Conservation (phyloP, 2,888 invertebrate species). For the Acronicta alni region DNA sequence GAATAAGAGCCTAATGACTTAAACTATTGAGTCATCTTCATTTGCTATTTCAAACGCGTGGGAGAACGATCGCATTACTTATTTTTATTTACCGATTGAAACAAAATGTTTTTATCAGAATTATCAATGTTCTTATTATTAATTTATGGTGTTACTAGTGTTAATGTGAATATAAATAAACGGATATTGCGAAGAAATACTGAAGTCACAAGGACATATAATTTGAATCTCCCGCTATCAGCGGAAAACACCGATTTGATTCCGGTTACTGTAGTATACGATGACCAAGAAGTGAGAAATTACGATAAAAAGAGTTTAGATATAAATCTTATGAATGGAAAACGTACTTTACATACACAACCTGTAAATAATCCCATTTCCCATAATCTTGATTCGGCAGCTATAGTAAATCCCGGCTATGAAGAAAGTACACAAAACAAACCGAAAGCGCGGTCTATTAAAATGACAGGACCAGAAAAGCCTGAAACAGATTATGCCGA, state of each 20-base stretch:
- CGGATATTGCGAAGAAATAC: conserved; percentile 25
- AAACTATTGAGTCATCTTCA: conserved; percentile 74
- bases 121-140: conserved; percentile 39
- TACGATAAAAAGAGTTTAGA: conserved; percentile 13
- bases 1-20: conserved; percentile 66
- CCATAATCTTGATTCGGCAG: neutral
- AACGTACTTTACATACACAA: conserved; percentile 13
- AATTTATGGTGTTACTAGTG: conserved; percentile 53
- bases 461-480: conserved; percentile 7
- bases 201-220: conserved; percentile 34
- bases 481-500: conserved; percentile 8
- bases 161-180: conserved; percentile 44
- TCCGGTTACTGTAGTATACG: conserved; percentile 54
- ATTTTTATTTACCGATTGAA: conserved; percentile 38
- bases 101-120: conserved; percentile 48
- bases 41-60: conserved; percentile 71
- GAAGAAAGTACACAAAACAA: conserved; percentile 8
- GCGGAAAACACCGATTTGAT: conserved; percentile 58
- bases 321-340: neutral
- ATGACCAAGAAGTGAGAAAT: conserved; percentile 27
- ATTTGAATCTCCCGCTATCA: conserved; percentile 67
- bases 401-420: neutral
- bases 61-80: conserved; percentile 65
- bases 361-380: conserved; percentile 9
- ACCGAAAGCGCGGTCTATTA: conserved; percentile 38